Conservation (phyloP, 2,113 vertebrate species). For the Alethe castanea region DNA sequence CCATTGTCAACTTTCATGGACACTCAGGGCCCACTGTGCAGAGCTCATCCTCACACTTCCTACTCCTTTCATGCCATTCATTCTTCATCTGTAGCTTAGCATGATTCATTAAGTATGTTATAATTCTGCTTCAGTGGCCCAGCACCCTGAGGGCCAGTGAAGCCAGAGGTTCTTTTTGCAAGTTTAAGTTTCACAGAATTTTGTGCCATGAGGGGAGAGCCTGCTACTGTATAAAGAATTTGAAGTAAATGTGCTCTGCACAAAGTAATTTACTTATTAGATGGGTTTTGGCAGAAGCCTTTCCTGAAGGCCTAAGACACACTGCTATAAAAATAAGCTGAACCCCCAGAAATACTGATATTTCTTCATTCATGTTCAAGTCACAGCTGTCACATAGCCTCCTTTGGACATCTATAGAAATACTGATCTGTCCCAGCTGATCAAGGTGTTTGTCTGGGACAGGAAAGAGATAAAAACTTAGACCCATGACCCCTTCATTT, state of each 20-base stretch:
- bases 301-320: not conserved
- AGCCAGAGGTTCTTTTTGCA: not conserved
- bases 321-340: not conserved
- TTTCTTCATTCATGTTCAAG: not conserved
- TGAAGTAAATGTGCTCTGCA: not conserved
- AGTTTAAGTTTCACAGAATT: not conserved
- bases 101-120: not conserved
- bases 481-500: fast-evolving
- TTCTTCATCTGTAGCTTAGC: not conserved
- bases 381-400: not conserved
- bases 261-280: not conserved
- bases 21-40: not conserved
- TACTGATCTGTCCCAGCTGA: not conserved
- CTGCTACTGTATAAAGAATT: not conserved
- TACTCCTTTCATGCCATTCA: not conserved
- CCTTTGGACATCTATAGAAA: not conserved
- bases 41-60: not conserved
- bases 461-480: not conserved
- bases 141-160: not conserved
- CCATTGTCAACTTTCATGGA: fast-evolving
- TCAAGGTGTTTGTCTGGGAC: not conserved
- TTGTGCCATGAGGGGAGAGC: not conserved
- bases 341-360: not conserved
- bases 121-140: not conserved
- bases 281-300: not conserved